Conservation (phyloP, 2,888 invertebrate species). For the Cataglyphis livida region DNA sequence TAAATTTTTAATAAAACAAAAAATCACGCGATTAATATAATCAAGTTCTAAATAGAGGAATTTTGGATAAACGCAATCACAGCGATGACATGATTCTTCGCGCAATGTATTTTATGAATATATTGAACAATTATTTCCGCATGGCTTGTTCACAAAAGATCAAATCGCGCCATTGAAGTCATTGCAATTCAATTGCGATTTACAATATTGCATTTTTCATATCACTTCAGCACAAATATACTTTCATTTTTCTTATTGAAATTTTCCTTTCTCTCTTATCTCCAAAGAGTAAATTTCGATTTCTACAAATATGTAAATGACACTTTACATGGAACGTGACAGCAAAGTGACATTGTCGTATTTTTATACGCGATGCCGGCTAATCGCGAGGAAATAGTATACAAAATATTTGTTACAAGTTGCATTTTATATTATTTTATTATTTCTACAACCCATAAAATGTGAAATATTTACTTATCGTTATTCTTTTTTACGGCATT, state of each 20-base stretch:
- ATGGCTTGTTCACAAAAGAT: not conserved
- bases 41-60: not conserved
- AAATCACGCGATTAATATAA: not conserved
- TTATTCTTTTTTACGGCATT: not conserved
- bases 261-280: not conserved
- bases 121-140: conserved; percentile 9
- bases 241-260: not conserved
- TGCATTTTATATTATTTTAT: not conserved
- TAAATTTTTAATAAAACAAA: not conserved
- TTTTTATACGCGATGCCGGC: not conserved
- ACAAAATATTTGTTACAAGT: not conserved
- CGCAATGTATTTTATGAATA: not conserved
- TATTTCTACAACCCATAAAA: not conserved
- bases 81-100: not conserved
- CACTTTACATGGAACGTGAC: not conserved
- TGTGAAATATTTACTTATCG: not conserved
- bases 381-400: not conserved
- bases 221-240: conserved; percentile 3
- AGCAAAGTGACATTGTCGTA: not conserved
- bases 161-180: not conserved
- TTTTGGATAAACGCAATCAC: not conserved
- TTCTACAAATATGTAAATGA: not conserved
- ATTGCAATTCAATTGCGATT: not conserved
- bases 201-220: not conserved
- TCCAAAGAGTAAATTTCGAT: not conserved